These are phyloP conservation scores for Atta colombica DNA, from an alignment of 1,140 invertebrate genomes.

Conservation along the genomic window DNA sequence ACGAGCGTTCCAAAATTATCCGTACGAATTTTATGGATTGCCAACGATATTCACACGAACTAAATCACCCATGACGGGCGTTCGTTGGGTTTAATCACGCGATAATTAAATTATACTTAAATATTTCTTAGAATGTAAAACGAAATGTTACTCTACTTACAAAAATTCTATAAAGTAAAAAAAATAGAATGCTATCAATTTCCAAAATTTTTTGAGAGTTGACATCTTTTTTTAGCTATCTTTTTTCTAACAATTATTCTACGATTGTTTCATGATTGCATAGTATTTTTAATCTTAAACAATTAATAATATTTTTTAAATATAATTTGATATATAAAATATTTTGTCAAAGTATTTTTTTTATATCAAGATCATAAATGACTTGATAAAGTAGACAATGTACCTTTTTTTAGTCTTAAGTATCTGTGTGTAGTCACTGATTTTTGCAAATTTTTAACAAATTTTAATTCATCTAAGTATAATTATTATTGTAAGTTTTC, in stretches of 20 bases:
- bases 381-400: not conserved
- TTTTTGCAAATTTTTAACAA: constrained; percentile 20
- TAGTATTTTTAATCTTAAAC: too few species aligned
- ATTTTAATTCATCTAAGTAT: not conserved
- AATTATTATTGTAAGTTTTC: not conserved
- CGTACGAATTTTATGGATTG: constrained; percentile 24
- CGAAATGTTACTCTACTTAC: not conserved
- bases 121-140: not conserved
- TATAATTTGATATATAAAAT: not conserved
- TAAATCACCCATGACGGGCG: constrained; percentile 21
- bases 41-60: not conserved
- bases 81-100: not conserved
- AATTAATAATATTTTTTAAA: too few species aligned
- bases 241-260: too few species aligned
- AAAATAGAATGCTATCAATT: not conserved
- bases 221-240: not conserved
- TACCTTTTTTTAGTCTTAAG: not conserved
- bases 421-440: not conserved
- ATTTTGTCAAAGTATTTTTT: too few species aligned
- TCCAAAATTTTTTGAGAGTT: not conserved
- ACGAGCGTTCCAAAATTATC: constrained; percentile 43
- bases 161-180: too few species aligned
- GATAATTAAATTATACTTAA: not conserved
- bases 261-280: too few species aligned
- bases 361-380: not conserved